Base-by-base conservation (phyloP, 2,888 invertebrate genomes). In the Hypomecis atomaria region DNA sequence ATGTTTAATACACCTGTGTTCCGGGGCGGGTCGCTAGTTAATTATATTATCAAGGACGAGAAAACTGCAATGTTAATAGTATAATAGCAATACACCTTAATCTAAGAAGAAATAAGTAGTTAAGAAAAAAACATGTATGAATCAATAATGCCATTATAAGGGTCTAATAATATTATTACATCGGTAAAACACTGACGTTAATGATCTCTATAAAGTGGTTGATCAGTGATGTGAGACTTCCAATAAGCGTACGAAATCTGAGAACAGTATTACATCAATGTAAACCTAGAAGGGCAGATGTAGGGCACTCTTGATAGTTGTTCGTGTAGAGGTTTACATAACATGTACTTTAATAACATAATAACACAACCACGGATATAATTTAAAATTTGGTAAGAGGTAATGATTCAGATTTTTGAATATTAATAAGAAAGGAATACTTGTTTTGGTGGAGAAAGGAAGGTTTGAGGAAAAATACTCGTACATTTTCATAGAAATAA, bases 241-340 rank as follows among this genome's bases (percentile, higher is more conserved):
- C 52, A 52, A 44, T 50, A 38, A n/a, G 34, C 52, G 33, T 34
- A 53, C 57, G 47, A 53, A 62, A 62, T 52, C 52, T n/a, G 52
- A 62, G 50, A 37, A 34, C 1, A 37, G 11, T 42, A 52, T 62
- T 57, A 62, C 57, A 52, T 62, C 45, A 62, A 45, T 43, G 47
- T 47, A 43, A 63, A 44, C 50, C 38, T 11, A 57, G 50, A 45
- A 45, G 52, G 56, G 40, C 44, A 33, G 11, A 62, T 52, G 43
- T 58, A 58, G 53, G 57, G 47, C 62, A 57, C 11, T 34, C 40
- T 47, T 38, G 40, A 62, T 23, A 56, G 40, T 52, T 57, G 57
- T 49, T 49, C 49, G 40, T 45, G 9, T 6, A 9, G 36, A 37
- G 37, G 9, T 38, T 44, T 59, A 49, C 44, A 34, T 48, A 57